These are phyloP conservation scores for Coccyzus lansbergi DNA, from an alignment of 2,797 vertebrate genomes.

Conservation along the genomic window DNA sequence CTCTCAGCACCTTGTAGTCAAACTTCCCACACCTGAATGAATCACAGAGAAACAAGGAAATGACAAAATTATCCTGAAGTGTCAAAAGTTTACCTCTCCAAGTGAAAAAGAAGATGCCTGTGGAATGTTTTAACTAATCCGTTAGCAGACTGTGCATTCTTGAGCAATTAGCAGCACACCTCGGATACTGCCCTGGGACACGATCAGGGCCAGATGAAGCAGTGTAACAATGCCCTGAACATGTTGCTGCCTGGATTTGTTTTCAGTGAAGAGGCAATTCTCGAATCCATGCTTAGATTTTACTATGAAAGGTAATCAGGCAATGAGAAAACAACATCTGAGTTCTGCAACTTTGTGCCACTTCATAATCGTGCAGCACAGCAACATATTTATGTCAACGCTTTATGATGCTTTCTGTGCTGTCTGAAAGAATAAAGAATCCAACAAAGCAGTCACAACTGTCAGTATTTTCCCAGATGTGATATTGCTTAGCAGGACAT, in stretches of 20 bases:
- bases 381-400: background rate
- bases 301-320: background rate
- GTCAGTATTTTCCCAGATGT: background rate
- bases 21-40: constrained; percentile 23
- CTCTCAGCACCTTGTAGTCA: background rate
- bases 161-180: constrained; percentile 11
- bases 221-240: background rate
- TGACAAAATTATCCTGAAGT: constrained; percentile 23
- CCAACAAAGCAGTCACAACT: background rate
- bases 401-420: background rate
- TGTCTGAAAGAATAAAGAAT: background rate
- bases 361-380: background rate
- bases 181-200: constrained; percentile 4
- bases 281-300: background rate
- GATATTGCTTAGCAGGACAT: background rate
- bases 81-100: constrained; percentile 30
- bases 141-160: background rate
- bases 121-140: constrained; percentile 32
- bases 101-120: background rate
- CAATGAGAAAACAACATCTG: accelerated
- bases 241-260: background rate
- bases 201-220: background rate
- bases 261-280: background rate
- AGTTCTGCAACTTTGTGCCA: background rate
- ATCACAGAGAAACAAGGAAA: constrained; percentile 55